These are phyloP conservation scores for Hyperoplus immaculatus DNA, from an alignment of 2,797 vertebrate species.

Conservation along the genomic window DNA sequence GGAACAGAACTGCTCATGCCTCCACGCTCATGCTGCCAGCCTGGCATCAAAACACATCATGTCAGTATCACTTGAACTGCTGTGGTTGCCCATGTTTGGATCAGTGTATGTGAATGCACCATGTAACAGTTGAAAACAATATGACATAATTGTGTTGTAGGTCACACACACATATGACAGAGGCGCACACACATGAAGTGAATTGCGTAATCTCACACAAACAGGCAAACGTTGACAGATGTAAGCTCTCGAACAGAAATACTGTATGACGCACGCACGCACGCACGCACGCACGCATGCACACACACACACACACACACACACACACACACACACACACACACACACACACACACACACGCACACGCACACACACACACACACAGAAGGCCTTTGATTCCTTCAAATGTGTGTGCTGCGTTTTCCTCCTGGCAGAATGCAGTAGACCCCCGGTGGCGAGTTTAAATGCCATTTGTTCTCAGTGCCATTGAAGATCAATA, in stretches of 20 bases:
- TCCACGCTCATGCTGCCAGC: constrained; percentile 6
- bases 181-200: neutral
- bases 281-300: constrained; percentile 14
- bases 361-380: constrained; percentile 16
- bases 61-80: constrained; percentile 30
- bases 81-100: constrained; percentile 10
- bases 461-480: constrained; percentile 78
- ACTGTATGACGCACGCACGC: constrained; percentile 22
- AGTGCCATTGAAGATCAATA: constrained; percentile 47
- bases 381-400: constrained; percentile 16
- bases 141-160: constrained; percentile 3
- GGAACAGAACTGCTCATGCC: constrained; percentile 1
- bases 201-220: neutral
- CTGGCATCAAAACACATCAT: constrained; percentile 28
- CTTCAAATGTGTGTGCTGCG: constrained; percentile 21
- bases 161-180: constrained; percentile 6
- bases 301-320: constrained; percentile 16
- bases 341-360: constrained; percentile 19
- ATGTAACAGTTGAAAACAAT: constrained; percentile 7
- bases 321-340: constrained; percentile 12
- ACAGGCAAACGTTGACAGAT: neutral
- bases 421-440: constrained; percentile 53
- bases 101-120: neutral
- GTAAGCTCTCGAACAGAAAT: constrained; percentile 16
- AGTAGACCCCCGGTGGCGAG: constrained; percentile 65